Percentiles rank a stretch among this genome's conserved stretches.
These are phyloP conservation scores for Cheilosia vernalis DNA, from an alignment of 2,888 invertebrate species.

Conservation along the genomic window DNA sequence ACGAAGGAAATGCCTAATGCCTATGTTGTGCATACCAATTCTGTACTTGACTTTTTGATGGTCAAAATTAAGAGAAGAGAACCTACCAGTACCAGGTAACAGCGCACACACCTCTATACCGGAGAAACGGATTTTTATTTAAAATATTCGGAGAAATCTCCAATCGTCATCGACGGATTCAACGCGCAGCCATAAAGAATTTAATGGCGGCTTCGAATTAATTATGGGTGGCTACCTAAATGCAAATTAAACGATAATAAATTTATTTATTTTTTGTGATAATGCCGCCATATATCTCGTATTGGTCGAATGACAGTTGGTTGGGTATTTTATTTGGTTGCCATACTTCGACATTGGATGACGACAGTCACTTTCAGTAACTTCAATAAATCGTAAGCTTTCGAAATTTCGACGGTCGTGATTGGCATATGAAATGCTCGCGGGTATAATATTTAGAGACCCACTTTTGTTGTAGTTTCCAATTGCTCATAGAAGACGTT, in stretches of 20 bases:
- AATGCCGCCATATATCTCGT: slow-evolving; percentile 63
- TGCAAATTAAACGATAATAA: slow-evolving; percentile 67
- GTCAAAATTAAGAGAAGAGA: slow-evolving; percentile 35
- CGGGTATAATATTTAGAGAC: slow-evolving; percentile 11
- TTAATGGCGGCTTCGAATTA: slow-evolving; percentile 67
- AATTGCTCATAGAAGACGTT: neutral
- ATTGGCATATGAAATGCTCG: slow-evolving; percentile 39
- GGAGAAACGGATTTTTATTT: slow-evolving; percentile 51
- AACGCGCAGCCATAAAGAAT: slow-evolving; percentile 67
- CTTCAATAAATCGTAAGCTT: slow-evolving; percentile 67
- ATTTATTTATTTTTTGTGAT: slow-evolving; percentile 15
- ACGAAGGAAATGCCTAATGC: slow-evolving; percentile 68
- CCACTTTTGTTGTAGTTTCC: slow-evolving; percentile 55
- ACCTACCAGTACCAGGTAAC: too few species aligned
- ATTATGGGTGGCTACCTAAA: slow-evolving; percentile 73
- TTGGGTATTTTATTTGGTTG: slow-evolving; percentile 38
- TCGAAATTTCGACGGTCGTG: slow-evolving; percentile 70
- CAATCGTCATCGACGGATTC: slow-evolving; percentile 51
- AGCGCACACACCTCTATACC: slow-evolving; percentile 32
- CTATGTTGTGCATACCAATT: slow-evolving; percentile 62
- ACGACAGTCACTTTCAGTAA: slow-evolving; percentile 54
- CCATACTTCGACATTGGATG: slow-evolving; percentile 63
- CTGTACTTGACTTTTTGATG: slow-evolving; percentile 33
- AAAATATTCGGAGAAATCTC: slow-evolving; percentile 66
- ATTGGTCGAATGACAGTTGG: slow-evolving; percentile 65